Evolutionary conservation across 2,797 vertebrate genomes (phyloP), one percentile per base, ranked within the genome.

Genomic region (Amniataba percoides): DNA sequence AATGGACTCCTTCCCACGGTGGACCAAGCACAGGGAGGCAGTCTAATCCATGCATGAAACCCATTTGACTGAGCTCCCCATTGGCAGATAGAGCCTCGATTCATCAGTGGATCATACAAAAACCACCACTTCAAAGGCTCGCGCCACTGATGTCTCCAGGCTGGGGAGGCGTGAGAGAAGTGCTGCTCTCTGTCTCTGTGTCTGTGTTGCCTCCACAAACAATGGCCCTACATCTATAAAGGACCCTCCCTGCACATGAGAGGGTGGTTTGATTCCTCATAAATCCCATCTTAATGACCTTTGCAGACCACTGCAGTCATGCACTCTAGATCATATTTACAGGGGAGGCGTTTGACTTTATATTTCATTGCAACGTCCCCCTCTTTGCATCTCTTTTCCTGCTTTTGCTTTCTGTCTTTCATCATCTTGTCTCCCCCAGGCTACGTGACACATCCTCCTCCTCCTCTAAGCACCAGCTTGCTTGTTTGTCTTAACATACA

Each of bases 41-140:
- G 70, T 86, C 66, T 83, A 87, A 88, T 92, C 85, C 88, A 78
- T 52, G 82, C 83, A 82, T 84, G 82, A 91, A 90, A 90, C 79
- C 80, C 78, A 83, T 84, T 84, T 66, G 75, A 66, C 81, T 74
- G 74, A 83, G 56, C 77, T 57, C 67, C 61, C 75, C 75, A 80
- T 64, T 82, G 84, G 65, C 73, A 86, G 76, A 82, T n/a, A 75
- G 73, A 77, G 75, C 40, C 77, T 74, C 9, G 68, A 84, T 88
- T 93, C 83, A 86, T 81, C 74, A 66, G 75, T 7, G 56, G 79
- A 88, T 81, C 67, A 78, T 34, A 75, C 78, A 76, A 75, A 82
- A 90, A 65, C 14, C 59, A 68, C 11, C 74, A 79, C 88, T 85
- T 87, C 83, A 92, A 90, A 92, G 86, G 48, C 73, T 46, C 80